Evolutionary conservation across 2,888 invertebrate species (phyloP).

Genomic region (Dasypogon diadema): DNA sequence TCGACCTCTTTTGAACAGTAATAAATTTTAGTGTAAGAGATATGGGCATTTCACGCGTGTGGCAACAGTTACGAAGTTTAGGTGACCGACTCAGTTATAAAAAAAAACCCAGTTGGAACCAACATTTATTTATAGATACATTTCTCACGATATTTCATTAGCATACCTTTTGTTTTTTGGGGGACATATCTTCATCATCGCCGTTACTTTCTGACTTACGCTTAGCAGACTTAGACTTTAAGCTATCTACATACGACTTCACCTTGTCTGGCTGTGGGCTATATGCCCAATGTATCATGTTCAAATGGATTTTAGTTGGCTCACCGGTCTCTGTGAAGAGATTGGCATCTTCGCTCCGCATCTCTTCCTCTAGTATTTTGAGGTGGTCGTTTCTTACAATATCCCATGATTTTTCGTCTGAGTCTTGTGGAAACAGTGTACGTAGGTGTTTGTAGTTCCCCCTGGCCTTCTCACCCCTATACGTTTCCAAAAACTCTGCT

Average conservation of each 20-base stretch:
- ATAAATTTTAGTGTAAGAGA: too few species aligned
- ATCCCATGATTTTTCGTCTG: conserved; percentile 78
- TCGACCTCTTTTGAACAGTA: too few species aligned
- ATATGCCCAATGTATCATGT: conserved; percentile 81
- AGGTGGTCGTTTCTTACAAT: conserved; percentile 77
- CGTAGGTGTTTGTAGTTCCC: conserved; percentile 78
- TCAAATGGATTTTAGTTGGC: conserved; percentile 77
- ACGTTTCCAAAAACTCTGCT: conserved; percentile 74
- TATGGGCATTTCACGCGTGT: too few species aligned
- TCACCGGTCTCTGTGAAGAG: conserved; percentile 76
- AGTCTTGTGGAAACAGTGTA: conserved; percentile 72
- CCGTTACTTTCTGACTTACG: conserved; percentile 64
- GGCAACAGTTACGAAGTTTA: too few species aligned
- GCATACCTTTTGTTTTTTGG: conserved; percentile 59
- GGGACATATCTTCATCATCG: conserved; percentile 58
- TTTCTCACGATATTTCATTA: conserved; percentile 5
- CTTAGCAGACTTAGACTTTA: conserved; percentile 63
- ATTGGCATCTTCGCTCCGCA: conserved; percentile 74
- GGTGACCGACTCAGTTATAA: too few species aligned
- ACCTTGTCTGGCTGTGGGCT: conserved; percentile 78
- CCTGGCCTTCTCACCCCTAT: conserved; percentile 74
- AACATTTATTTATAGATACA: conserved; percentile 10
- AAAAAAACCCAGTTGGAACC: neutral
- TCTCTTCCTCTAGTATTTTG: conserved; percentile 71
- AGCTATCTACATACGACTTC: conserved; percentile 71